phyloP scores from a whole-genome alignment of 1,140 invertebrate species.

The Latrodectus geometricus region DNA sequence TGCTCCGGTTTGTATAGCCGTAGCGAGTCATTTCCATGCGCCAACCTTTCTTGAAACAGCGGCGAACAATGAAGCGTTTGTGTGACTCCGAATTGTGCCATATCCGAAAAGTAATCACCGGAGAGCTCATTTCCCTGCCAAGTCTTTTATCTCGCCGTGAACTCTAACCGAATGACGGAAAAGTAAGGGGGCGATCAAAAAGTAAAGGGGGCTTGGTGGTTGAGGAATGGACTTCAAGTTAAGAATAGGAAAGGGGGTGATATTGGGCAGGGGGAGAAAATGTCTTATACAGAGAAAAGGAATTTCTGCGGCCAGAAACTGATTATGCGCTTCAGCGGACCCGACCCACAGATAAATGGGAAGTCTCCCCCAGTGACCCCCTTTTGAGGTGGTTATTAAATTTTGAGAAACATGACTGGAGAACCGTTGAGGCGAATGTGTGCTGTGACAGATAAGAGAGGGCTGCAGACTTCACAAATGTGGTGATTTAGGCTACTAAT shows the following conservation, averaged over 20 bases:
- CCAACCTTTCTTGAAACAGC: too few species aligned
- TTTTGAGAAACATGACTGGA: too few species aligned
- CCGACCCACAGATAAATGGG: slow-evolving; percentile 5
- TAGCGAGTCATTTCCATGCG: too few species aligned
- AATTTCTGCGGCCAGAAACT: slow-evolving; percentile 17
- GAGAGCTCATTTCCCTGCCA: neutral
- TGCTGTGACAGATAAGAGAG: too few species aligned
- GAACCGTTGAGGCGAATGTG: too few species aligned
- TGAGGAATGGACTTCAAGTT: too few species aligned
- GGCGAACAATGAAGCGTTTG: too few species aligned
- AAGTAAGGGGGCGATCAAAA: neutral
- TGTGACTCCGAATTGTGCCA: neutral
- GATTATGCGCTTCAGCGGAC: slow-evolving; percentile 14
- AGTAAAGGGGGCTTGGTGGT: too few species aligned
- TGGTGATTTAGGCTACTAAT: too few species aligned
- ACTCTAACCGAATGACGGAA: neutral
- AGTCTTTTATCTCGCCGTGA: neutral
- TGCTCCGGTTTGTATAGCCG: too few species aligned
- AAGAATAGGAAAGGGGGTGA: neutral
- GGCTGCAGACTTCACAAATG: too few species aligned
- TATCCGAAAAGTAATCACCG: neutral
- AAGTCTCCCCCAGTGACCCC: neutral
- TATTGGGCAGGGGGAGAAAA: neutral
- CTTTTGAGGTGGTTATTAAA: too few species aligned
- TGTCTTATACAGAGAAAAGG: neutral